Evolutionary conservation across 2,888 invertebrate genomes (phyloP), one percentile per base, ranked within the genome.

Genomic region (Campoplex nolae): DNA sequence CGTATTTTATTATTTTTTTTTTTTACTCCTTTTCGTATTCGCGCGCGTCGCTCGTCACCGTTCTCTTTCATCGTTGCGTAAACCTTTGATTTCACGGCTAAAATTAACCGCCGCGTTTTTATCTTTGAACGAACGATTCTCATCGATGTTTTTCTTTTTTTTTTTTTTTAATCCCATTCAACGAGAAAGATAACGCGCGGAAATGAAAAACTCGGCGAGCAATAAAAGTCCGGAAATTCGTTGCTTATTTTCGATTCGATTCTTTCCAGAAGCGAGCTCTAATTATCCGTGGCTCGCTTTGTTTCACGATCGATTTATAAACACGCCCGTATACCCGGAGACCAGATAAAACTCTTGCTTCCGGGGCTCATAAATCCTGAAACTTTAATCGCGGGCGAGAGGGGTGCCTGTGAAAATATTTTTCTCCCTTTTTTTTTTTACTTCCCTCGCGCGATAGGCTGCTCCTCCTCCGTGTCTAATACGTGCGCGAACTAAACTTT

Each of bases 401-500:
- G 38, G 23, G 38, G 48, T 76, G 28, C 23, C 23, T 23, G 28
- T 32, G 18, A 65, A 23, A 48, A 62, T 13, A 45, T 65, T 65
- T 77, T 35, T 56, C 81, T 23, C 23, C 23, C 23, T 23, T 23
- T 23, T 23, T 23, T 58, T 74, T 77, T 71, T 65, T 16, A 35
- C 8, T 42, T 62, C 76, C 71, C 54, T 56, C 67, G 23, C 23
- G 23, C 23, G 74, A 71, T 71, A 35, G 45, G 23, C 23, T 23
- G 23, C 23, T 23, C 23, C 13, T 79, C 23, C 56, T 38, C 65
- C 71, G 70, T 65, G 65, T 56, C 54, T 75, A 62, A 83, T 76
- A 16, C 65, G 56, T 58, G 83, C 58, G 18, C 35, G 74, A 79
- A 56, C 76, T 80, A 42, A 79, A 83, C 75, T 86, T 86, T 86